Conservation (phyloP, 2,113 vertebrate species). For the Pseudois nayaur region DNA sequence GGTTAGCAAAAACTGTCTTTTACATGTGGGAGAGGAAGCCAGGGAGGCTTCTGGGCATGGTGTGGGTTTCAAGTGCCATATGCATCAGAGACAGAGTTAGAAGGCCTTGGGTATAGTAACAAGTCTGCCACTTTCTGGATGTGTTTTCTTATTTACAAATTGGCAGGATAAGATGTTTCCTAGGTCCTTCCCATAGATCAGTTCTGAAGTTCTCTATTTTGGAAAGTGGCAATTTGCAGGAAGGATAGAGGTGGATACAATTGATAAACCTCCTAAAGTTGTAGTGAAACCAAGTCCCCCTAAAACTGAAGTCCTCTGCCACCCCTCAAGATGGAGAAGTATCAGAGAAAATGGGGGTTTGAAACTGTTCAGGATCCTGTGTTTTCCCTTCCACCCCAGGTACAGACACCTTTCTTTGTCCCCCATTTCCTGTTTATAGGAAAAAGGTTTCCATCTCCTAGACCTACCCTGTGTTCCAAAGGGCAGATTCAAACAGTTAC, state of each 20-base stretch:
- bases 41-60: neutral
- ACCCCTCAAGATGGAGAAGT: neutral
- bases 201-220: neutral
- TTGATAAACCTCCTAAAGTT: neutral
- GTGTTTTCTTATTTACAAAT: neutral
- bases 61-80: fast-evolving
- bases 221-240: neutral
- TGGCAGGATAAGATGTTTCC: neutral
- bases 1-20: neutral
- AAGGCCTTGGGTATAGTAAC: neutral
- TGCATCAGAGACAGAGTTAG: neutral
- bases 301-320: neutral
- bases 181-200: neutral
- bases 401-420: neutral
- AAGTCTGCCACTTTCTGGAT: neutral
- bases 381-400: neutral
- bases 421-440: neutral
- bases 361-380: neutral
- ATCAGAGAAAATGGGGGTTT: neutral
- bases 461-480: neutral
- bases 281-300: neutral
- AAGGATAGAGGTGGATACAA: neutral
- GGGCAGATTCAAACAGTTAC: neutral
- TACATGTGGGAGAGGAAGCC: neutral
- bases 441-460: neutral